phyloP scores from a whole-genome alignment of 2,797 vertebrate species.

The Cacajao melanocephalus region DNA sequence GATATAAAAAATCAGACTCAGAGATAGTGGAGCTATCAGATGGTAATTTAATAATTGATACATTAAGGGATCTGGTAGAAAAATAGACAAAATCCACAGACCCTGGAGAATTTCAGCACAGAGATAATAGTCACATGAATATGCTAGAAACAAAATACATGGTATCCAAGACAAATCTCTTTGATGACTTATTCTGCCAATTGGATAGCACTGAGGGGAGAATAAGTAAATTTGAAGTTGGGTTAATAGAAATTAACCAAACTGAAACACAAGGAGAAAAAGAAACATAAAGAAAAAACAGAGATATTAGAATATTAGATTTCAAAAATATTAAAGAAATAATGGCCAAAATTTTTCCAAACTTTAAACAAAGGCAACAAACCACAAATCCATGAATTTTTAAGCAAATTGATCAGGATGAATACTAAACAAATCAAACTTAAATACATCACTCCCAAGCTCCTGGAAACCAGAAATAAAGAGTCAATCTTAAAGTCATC shows the following conservation, averaged over 20 bases:
- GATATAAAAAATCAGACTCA: background rate
- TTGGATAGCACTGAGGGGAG: background rate
- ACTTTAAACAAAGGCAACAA: background rate
- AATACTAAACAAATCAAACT: background rate
- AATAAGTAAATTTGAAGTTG: background rate
- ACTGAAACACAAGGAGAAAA: background rate
- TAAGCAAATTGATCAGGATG: background rate
- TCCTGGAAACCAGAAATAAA: background rate
- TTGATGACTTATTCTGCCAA: background rate
- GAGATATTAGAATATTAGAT: background rate
- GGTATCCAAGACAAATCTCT: background rate
- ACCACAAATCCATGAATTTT: background rate
- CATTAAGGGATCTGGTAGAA: background rate
- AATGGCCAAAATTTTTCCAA: background rate
- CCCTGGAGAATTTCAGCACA: background rate
- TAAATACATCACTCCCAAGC: background rate
- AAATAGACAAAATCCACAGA: background rate
- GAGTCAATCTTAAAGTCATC: background rate
- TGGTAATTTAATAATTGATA: background rate
- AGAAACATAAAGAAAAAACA: background rate
- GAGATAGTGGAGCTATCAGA: background rate
- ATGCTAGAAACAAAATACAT: background rate
- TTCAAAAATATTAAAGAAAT: background rate
- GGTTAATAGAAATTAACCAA: background rate
- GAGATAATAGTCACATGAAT: background rate